Evolutionary conservation across 2,888 invertebrate genomes (phyloP), one percentile per base, ranked within the genome.

Genomic region (Serripes groenlandicus): DNA sequence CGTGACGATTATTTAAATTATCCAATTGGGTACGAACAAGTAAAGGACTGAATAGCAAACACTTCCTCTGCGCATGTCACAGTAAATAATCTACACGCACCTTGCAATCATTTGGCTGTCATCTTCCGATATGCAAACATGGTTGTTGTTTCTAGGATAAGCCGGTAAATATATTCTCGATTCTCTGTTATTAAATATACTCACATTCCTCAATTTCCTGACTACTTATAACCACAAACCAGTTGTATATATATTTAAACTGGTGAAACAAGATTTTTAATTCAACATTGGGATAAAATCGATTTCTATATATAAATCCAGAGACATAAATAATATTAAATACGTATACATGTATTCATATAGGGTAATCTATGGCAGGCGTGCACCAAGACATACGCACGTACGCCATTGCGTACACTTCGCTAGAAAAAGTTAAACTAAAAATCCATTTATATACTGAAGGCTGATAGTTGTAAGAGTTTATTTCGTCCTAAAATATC

Each of bases 41-140:
- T 9, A 49, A 21, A 7, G 34, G 62, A n/a, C 62, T n/a, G 62
- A 7, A 62, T 34, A 62, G 18, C n/a, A 34, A 62, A 34, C 32
- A n/a, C 18, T 34, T 23, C 37, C n/a, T n/a, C 42, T 66, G 66
- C 66, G 66, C 66, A 66, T 66, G 66, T 42, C 42, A 3, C 23
- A 66, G 42, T 15, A 5, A 11, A 11, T 66, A 66, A 66, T 66
- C 23, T 42, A 26, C 42, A 23, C 42, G 26, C 66, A 42, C 35
- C 42, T 66, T 34, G 34, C 42, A 62, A 28, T 62, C 42, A 66
- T 66, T 66, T 66, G 34, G 23, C 42, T 35, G 66, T 66, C 37
- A 70, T 18, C 54, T 52, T n/a, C 70, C 70, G 70, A 49, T 62
- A 23, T n/a, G 26, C 26, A 28, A 64, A 64, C 66, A 62, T 73